Evolutionary conservation across 1,140 invertebrate species (phyloP).

Genomic region (Anagrus nilaparvatae): DNA sequence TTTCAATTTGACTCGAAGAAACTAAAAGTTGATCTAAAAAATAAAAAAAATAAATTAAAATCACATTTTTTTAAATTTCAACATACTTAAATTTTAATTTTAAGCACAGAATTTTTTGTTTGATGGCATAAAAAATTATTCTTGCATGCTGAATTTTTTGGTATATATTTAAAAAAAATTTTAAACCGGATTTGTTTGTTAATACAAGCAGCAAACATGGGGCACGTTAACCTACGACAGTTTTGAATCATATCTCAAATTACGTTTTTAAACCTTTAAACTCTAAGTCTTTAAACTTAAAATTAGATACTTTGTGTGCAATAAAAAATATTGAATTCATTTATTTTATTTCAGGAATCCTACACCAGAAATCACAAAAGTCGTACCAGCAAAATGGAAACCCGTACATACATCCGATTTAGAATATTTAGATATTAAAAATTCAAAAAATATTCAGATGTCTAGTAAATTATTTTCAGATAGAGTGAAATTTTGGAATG

Average conservation of each 20-base stretch:
- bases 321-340: too few relatives aligned
- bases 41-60: too few relatives aligned
- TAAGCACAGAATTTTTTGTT: neutral
- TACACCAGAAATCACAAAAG: constrained; percentile 32
- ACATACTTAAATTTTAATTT: constrained; percentile 6
- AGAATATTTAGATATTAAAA: constrained; percentile 40
- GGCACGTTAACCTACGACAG: too few relatives aligned
- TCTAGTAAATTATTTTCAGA: constrained; percentile 29
- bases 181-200: neutral
- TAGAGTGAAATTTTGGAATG: constrained; percentile 39
- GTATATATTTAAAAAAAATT: constrained; percentile 1
- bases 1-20: too few relatives aligned
- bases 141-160: constrained; percentile 4
- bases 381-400: constrained; percentile 38
- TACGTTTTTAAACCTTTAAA: too few relatives aligned
- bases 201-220: constrained; percentile 2
- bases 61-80: too few relatives aligned
- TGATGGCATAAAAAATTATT: too few relatives aligned
- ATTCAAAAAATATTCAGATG: constrained; percentile 31
- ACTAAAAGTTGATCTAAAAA: too few relatives aligned
- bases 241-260: too few relatives aligned
- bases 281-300: too few relatives aligned
- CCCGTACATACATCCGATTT: constrained; percentile 34
- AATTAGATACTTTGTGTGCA: too few relatives aligned
- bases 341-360: constrained; percentile 37